Evolutionary conservation across 1,140 invertebrate species (phyloP).

Genomic region (Triops cancriformis): DNA sequence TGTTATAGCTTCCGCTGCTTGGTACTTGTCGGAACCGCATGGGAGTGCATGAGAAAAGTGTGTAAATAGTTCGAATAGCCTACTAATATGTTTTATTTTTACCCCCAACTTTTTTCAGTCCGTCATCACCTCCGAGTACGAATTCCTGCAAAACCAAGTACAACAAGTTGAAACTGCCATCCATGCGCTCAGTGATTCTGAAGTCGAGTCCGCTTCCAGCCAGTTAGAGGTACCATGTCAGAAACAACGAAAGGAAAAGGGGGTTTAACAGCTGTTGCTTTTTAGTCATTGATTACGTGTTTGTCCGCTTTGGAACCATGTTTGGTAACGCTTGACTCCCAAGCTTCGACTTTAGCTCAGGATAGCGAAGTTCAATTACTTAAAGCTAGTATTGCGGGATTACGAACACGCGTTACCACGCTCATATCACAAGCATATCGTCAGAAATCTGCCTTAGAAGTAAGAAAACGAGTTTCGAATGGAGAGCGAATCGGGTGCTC

Average conservation of each 20-base stretch:
- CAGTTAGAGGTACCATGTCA: neutral
- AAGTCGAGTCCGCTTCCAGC: neutral
- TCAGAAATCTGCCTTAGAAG: conserved; percentile 49
- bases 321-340: conserved; percentile 16
- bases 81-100: neutral
- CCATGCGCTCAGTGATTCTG: neutral
- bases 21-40: neutral
- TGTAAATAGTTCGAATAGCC: neutral
- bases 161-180: conserved; percentile 20
- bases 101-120: neutral
- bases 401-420: conserved; percentile 46
- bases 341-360: conserved; percentile 37
- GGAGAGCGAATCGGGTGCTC: neutral
- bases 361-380: conserved; percentile 47
- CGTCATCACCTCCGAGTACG: neutral
- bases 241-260: neutral
- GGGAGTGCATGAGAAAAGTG: neutral
- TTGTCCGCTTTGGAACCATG: conserved; percentile 24
- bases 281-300: conserved; percentile 17
- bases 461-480: conserved; percentile 37
- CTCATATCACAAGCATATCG: conserved; percentile 52
- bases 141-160: conserved; percentile 4
- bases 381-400: conserved; percentile 41
- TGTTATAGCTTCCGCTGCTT: neutral
- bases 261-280: neutral